Base-by-base conservation (phyloP, 2,888 invertebrate genomes). In the Nezara viridula region DNA sequence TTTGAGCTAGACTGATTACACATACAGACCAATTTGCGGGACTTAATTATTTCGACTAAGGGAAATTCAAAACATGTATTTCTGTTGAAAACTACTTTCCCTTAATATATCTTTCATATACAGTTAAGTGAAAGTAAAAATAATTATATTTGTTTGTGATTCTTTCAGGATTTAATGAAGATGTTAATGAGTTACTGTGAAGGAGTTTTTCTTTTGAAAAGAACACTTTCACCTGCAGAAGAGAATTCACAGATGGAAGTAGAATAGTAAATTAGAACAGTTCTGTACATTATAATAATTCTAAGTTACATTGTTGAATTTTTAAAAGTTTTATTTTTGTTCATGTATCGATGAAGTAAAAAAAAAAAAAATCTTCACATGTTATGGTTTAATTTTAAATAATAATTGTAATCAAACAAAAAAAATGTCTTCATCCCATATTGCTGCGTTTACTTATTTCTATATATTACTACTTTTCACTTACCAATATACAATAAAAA, bases 111-210 rank as follows among this genome's bases (percentile, higher is more conserved):
- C n/a, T n/a, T n/a, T n/a, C n/a, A n/a, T n/a, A n/a, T n/a, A n/a
- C n/a, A n/a, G n/a, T n/a, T n/a, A n/a, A n/a, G n/a, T 3, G 7
- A n/a, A 12, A 52, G 4, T 21, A 55, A 27, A 55, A 27, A 55
- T 27, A 55, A 27, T 27, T 55, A 14, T 27, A 66, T 66, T 73
- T 73, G 19, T 73, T 32, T 37, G 19, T 81, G 0, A 81, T 81
- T 44, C 4, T 81, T 81, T 47, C n/a, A 81, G 81, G 81, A 81
- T 44, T 81, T 81, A n/a, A 81, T 81, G 44, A 81, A 44, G 44
- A 10, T 81, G n/a, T 47, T 81, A 14, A 81, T n/a, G n/a, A 44
- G 81, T 47, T 81, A 81, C 44, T 81, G 81, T 47, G 81, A 81
- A n/a, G 81, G 81, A n/a, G 40, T 81, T n/a, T 44, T 47, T 47